Conservation (phyloP, 2,113 vertebrate genomes). For the Vidua macroura region DNA sequence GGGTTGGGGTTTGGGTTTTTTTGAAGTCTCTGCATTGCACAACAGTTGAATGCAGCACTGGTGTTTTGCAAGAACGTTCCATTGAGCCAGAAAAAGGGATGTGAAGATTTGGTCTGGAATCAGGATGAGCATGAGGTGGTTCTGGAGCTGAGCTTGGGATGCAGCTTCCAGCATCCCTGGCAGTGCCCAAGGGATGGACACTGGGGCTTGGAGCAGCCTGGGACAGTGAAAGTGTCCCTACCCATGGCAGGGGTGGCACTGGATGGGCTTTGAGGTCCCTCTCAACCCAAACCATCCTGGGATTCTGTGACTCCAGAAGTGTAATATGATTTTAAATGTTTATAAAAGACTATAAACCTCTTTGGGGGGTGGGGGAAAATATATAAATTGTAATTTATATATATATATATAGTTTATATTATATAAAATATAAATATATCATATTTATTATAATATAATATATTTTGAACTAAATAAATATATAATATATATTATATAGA, state of each 20-base stretch:
- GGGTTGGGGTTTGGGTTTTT: neutral
- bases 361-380: neutral
- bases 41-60: neutral
- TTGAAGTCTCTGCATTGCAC: neutral
- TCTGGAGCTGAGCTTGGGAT: neutral
- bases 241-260: neutral
- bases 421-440: no score
- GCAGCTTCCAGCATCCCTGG: neutral
- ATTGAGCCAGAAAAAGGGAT: neutral
- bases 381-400: no score
- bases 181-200: fast-evolving
- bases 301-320: neutral
- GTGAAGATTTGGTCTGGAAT: neutral
- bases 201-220: neutral
- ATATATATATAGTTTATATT: no score
- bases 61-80: neutral
- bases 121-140: neutral
- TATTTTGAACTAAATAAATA: no score
- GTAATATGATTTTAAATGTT: neutral
- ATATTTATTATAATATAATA: no score
- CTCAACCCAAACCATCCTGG: neutral
- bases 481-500: no score
- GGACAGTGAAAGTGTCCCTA: neutral
- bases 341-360: neutral
- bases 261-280: fast-evolving